phyloP scores from a whole-genome alignment of 2,113 vertebrate species.

The Lynx canadensis region DNA sequence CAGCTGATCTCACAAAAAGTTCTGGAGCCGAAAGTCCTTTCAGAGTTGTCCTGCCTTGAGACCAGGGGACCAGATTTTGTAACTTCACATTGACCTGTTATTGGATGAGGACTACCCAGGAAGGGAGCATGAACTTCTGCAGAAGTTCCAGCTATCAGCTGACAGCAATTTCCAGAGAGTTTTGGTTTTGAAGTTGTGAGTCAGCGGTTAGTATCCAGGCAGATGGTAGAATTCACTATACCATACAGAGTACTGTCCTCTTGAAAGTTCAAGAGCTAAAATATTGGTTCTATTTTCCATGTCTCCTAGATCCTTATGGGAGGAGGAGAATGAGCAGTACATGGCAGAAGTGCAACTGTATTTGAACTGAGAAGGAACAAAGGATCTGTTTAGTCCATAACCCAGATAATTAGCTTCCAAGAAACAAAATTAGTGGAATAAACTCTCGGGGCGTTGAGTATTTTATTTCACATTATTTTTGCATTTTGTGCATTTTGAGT shows the following conservation, averaged over 20 bases:
- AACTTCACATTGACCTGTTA: neutral
- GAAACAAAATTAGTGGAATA: neutral
- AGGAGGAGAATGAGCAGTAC: neutral
- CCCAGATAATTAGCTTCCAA: neutral
- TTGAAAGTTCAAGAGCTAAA: neutral
- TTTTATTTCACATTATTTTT: slow-evolving; percentile 34
- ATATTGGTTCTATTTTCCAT: neutral
- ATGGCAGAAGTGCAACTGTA: neutral
- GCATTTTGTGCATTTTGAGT: neutral
- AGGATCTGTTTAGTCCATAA: neutral
- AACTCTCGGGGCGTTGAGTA: neutral
- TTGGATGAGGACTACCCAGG: neutral
- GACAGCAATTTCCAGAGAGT: neutral
- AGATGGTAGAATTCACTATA: neutral
- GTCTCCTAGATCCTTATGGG: neutral
- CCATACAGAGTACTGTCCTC: neutral
- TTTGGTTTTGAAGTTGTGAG: neutral
- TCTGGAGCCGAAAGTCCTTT: neutral
- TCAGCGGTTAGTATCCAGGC: neutral
- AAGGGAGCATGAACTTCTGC: neutral
- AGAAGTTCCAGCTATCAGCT: neutral
- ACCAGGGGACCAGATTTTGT: neutral
- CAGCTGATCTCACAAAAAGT: neutral
- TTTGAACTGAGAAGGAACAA: slow-evolving; percentile 7
- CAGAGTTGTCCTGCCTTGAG: neutral